A percentile compares a stretch with the other conserved stretches of the same genome.
phyloP scores from a whole-genome alignment of 2,888 invertebrate genomes.

The Aquatica leii region DNA sequence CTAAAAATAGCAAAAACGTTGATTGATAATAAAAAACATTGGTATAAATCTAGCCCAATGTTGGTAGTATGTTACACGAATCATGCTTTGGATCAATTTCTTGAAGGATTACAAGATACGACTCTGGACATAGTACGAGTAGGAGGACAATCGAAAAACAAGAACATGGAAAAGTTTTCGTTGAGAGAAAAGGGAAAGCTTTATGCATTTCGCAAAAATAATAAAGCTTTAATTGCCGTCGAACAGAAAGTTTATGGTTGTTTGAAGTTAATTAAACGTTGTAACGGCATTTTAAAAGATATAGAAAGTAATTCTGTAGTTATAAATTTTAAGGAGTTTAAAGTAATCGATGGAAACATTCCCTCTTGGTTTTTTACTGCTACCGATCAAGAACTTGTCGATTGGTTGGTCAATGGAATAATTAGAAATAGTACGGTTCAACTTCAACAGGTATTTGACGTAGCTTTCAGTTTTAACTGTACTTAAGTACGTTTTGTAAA shows the following conservation, averaged over 20 bases:
- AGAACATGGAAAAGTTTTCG: conserved; percentile 64
- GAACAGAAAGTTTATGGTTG: no score
- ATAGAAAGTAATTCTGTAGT: no score
- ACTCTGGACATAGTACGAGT: conserved; percentile 72
- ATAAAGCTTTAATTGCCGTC: no score
- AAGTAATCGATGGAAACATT: neutral
- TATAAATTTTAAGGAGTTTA: neutral
- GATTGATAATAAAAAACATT: conserved; percentile 64
- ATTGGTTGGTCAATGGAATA: conserved; percentile 45
- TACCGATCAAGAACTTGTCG: conserved; percentile 36
- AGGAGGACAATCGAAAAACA: conserved; percentile 73
- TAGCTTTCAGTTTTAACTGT: no score
- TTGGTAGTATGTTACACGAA: conserved; percentile 85
- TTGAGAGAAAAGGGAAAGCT: conserved; percentile 55
- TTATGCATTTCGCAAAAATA: no score
- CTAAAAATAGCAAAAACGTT: conserved; percentile 76
- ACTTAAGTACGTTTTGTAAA: no score
- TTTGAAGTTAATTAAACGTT: no score
- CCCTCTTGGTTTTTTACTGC: conserved; percentile 56
- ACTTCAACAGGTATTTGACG: no score
- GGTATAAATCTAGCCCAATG: conserved; percentile 67
- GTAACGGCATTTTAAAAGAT: no score
- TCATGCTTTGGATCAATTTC: conserved; percentile 86
- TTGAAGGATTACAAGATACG: conserved; percentile 71
- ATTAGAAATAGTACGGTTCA: no score